Conservation (phyloP, 2,113 vertebrate genomes). For the Scomber japonicus region DNA sequence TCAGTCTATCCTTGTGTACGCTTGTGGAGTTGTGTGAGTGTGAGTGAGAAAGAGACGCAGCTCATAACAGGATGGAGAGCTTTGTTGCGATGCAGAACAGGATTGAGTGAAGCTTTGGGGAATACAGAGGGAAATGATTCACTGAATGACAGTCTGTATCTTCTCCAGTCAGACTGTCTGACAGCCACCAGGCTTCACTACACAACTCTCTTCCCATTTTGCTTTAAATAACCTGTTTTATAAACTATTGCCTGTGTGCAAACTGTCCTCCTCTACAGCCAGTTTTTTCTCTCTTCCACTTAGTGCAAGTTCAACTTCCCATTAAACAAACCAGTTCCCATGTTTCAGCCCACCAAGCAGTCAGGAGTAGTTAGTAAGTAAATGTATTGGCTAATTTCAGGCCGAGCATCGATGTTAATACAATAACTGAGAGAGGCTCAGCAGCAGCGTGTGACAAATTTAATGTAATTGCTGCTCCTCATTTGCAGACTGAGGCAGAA, state of each 20-base stretch:
- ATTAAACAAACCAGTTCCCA: slow-evolving; percentile 47
- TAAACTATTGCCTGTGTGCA: neutral
- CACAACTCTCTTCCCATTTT: neutral
- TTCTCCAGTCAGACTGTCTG: slow-evolving; percentile 30
- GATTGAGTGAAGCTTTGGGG: slow-evolving; percentile 40
- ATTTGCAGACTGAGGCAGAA: slow-evolving; percentile 60
- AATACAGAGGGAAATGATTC: slow-evolving; percentile 41
- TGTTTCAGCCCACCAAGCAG: slow-evolving; percentile 55
- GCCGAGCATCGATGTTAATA: slow-evolving; percentile 80
- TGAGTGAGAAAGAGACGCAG: neutral
- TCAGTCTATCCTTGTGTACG: slow-evolving; percentile 6
- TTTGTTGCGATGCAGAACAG: slow-evolving; percentile 41
- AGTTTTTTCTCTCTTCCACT: neutral
- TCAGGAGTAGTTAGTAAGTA: slow-evolving; percentile 73
- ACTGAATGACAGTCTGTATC: slow-evolving; percentile 45
- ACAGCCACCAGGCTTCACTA: slow-evolving; percentile 19
- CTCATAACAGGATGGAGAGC: slow-evolving; percentile 30
- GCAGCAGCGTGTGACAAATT: slow-evolving; percentile 79
- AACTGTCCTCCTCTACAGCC: too few species aligned
- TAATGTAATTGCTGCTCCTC: slow-evolving; percentile 76
- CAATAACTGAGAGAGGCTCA: slow-evolving; percentile 74
- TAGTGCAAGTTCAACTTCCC: slow-evolving; percentile 34
- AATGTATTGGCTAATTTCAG: slow-evolving; percentile 72
- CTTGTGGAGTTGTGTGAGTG: neutral
- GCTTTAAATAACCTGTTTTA: slow-evolving; percentile 7